A percentile compares a stretch with the other conserved stretches of the same genome.
phyloP scores from a whole-genome alignment of 2,797 vertebrate species.

The Morelia viridis region DNA sequence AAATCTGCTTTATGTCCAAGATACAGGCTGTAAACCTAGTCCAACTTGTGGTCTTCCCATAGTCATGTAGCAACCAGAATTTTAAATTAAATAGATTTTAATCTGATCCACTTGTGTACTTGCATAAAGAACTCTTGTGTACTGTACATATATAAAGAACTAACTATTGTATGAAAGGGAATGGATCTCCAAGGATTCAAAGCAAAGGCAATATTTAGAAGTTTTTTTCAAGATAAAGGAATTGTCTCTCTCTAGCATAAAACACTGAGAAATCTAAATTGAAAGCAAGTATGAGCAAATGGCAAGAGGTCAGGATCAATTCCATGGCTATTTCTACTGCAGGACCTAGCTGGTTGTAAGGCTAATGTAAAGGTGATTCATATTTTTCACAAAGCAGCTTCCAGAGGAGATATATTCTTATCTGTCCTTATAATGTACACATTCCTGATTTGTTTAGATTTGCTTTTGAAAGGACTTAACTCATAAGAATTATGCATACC shows the following conservation, averaged over 20 bases:
- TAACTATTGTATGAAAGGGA: background rate
- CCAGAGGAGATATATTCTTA: background rate
- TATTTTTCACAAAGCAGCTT: background rate
- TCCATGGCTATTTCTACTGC: background rate
- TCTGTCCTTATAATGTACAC: background rate
- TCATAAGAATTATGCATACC: background rate
- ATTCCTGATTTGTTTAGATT: constrained; percentile 1
- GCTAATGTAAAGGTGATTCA: background rate
- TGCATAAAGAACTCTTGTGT: background rate
- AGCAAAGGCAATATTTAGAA: background rate
- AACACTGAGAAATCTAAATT: background rate
- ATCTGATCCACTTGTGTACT: background rate
- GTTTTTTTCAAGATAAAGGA: background rate
- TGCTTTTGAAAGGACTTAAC: background rate
- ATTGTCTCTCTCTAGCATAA: background rate
- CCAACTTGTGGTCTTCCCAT: background rate
- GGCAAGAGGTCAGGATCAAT: background rate
- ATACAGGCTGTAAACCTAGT: background rate
- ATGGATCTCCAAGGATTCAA: background rate
- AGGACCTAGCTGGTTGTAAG: background rate
- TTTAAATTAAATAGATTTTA: background rate
- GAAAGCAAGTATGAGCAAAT: background rate
- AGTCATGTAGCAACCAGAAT: background rate
- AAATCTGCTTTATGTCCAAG: background rate
- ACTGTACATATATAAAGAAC: background rate